Conservation (phyloP, 2,113 vertebrate genomes). For the Oplegnathus fasciatus region DNA sequence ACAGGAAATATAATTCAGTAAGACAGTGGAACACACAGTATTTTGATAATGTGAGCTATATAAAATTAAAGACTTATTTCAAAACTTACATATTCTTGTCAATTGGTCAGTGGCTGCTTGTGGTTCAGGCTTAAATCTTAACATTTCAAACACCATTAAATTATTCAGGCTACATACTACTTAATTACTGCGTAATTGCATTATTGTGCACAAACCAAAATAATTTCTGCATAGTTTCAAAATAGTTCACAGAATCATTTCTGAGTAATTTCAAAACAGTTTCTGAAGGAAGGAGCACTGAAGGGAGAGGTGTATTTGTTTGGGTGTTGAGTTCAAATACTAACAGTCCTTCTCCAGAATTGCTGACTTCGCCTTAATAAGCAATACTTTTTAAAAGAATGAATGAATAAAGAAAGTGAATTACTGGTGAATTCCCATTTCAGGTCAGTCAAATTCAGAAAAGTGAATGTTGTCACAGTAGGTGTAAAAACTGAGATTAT, state of each 20-base stretch:
- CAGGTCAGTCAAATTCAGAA: not conserved
- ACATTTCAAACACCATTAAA: not conserved
- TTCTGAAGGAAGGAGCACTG: no score
- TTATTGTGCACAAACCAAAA: not conserved
- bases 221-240: no score
- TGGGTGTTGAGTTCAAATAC: no score
- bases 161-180: not conserved
- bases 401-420: not conserved
- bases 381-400: not conserved
- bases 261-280: no score
- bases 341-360: no score
- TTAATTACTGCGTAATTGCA: not conserved
- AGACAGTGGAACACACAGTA: no score
- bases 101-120: not conserved
- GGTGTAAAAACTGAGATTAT: slow-evolving; percentile 35
- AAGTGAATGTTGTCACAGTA: slow-evolving; percentile 22
- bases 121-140: not conserved
- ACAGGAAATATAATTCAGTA: not conserved
- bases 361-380: no score
- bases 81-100: not conserved
- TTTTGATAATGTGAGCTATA: not conserved
- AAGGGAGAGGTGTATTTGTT: no score
- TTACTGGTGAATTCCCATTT: not conserved
- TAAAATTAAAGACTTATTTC: not conserved
- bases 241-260: no score